Evolutionary conservation across 2,113 vertebrate species (phyloP), one percentile per base, ranked within the genome.

Genomic region (Nansenia antarctica): DNA sequence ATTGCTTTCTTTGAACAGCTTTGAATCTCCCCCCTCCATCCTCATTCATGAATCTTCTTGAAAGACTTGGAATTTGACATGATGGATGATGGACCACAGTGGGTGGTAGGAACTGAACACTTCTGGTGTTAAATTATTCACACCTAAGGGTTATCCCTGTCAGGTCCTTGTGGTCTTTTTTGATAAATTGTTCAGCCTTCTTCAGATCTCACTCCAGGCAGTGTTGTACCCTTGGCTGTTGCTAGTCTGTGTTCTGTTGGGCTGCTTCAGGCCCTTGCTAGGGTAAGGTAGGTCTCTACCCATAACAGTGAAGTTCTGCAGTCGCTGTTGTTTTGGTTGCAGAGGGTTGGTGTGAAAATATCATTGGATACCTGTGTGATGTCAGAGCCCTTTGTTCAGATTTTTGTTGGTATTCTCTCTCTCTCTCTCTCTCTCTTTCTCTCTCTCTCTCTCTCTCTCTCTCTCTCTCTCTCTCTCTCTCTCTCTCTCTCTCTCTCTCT

Each of bases 1-100:
- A 88, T 88, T 88, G 76, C 80, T 81, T 88, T 86, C 70, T 79
- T 83, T 26, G n/a, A 81, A 78, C 47, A 47, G 79, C 77, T 86
- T 82, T 85, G 78, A 85, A 82, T 80, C 70, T 73, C 74, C 72
- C 69, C 75, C 76, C 80, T 74, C 82, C 78, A n/a, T n/a, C n/a
- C 82, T 62, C 7, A 58, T 84, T 90, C 82, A 87, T 87, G 77
- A 78, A 66, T 84, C 82, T n/a, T n/a, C 30, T 81, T 82, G 78
- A 79, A 83, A 70, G 69, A 79, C 76, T 81, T 74, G 77, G 82
- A 70, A 68, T 84, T 82, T 78, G 77, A 87, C 88, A 71, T 77
- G 82, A 82, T 55, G 47, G 77, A 82, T 77, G 76, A 83, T 83
- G 81, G 83, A 85, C 79, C 64, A 22, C 45, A 8, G 9, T 0